phyloP scores from a whole-genome alignment of 2,113 vertebrate species.

The Platichthys stellatus region DNA sequence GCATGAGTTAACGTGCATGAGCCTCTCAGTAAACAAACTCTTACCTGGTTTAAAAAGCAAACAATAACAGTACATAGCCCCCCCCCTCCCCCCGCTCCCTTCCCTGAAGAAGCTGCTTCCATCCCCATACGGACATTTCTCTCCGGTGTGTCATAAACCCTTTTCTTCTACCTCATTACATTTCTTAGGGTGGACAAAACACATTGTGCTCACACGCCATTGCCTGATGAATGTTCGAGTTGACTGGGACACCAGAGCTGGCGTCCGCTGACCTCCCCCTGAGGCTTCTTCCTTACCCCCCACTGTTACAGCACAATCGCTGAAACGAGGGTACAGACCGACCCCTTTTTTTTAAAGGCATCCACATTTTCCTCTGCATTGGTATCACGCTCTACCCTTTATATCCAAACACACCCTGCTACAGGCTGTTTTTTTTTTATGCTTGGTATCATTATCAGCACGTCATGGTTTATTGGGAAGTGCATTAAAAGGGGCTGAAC shows the following conservation, averaged over 20 bases:
- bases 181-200: conserved; percentile 63
- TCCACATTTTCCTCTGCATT: conserved; percentile 17
- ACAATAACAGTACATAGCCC: neutral
- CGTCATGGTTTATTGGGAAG: conserved; percentile 2
- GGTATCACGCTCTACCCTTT: neutral
- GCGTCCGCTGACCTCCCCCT: conserved; percentile 21
- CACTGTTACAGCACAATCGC: conserved; percentile 38
- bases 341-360: neutral
- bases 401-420: neutral
- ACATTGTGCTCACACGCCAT: conserved; percentile 56
- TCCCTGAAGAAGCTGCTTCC: conserved; percentile 9
- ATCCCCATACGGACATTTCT: neutral
- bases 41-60: neutral
- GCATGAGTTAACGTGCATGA: too few relatives aligned
- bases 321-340: conserved; percentile 22
- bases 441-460: neutral
- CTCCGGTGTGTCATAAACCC: conserved; percentile 51
- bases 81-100: neutral
- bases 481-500: conserved; percentile 9
- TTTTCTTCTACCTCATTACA: conserved; percentile 63
- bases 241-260: conserved; percentile 51
- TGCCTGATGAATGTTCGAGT: conserved; percentile 63
- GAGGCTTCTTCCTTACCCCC: conserved; percentile 32
- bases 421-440: conserved; percentile 1
- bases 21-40: neutral